Evolutionary conservation across 2,113 vertebrate genomes (phyloP).

Genomic region (Plotosus lineatus): DNA sequence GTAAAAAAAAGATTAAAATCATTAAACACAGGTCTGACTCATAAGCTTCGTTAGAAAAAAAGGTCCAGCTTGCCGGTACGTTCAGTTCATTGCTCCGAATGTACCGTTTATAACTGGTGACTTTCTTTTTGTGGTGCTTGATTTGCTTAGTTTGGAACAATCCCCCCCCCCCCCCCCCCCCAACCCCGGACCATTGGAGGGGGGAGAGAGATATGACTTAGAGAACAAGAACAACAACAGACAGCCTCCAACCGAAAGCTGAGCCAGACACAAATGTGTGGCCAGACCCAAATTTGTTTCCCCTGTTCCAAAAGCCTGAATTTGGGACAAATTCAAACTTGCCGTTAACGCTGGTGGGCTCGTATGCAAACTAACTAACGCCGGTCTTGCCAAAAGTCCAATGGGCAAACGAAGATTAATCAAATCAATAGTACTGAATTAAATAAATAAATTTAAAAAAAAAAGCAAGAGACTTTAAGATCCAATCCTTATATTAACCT

Average conservation of each 20-base stretch:
- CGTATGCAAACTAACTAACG: constrained; percentile 26
- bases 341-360: background rate
- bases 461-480: background rate
- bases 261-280: constrained; percentile 14
- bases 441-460: background rate
- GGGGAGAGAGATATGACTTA: background rate
- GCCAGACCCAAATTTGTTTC: constrained; percentile 29
- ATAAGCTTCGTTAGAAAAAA: background rate
- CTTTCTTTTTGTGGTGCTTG: constrained; percentile 19
- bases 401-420: constrained; percentile 14
- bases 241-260: constrained; percentile 21
- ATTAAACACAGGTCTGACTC: constrained; percentile 20
- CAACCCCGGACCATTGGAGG: constrained; percentile 22
- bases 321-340: constrained; percentile 11
- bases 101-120: constrained; percentile 10
- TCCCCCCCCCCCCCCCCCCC: background rate
- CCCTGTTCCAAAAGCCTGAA: constrained; percentile 25
- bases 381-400: constrained; percentile 16
- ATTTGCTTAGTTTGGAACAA: constrained; percentile 47
- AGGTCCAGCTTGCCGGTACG: background rate
- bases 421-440: background rate
- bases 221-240: background rate
- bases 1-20: constrained; percentile 59
- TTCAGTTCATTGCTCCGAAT: background rate
- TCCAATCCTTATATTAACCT: background rate